A percentile compares a stretch with the other conserved stretches of the same genome.
Evolutionary conservation across 2,888 invertebrate genomes (phyloP).

Genomic region (Invenusta paracnida): DNA sequence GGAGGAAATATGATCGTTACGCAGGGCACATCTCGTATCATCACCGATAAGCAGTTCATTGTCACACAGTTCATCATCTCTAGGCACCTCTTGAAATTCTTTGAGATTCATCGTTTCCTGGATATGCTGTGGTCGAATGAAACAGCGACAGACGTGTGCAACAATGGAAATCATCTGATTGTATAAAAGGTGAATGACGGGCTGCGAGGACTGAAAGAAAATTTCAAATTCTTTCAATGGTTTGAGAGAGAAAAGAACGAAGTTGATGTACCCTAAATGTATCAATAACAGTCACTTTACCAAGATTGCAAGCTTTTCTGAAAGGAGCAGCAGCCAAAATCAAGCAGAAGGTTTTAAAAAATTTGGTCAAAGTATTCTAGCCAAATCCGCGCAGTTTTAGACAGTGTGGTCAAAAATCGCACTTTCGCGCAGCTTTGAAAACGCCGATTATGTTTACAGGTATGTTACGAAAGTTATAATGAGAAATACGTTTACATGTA

Average conservation of each 20-base stretch:
- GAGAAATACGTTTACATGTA: neutral
- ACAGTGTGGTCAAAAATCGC: too few species aligned
- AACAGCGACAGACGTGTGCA: neutral
- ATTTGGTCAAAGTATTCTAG: too few species aligned
- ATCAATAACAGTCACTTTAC: too few species aligned
- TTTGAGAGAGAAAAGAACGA: neutral
- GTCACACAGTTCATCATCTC: neutral
- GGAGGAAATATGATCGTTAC: neutral
- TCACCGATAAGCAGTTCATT: neutral
- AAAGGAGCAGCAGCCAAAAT: too few species aligned
- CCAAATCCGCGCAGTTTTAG: too few species aligned
- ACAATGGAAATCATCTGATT: neutral
- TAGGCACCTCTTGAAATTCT: neutral
- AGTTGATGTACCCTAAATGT: neutral
- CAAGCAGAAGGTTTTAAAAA: too few species aligned
- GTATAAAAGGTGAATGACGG: neutral
- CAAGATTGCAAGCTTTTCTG: too few species aligned
- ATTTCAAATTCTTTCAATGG: neutral
- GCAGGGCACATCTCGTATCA: neutral
- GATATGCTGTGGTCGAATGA: neutral
- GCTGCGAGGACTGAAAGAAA: neutral
- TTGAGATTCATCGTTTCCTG: neutral
- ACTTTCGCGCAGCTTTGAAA: too few species aligned
- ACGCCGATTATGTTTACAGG: neutral
- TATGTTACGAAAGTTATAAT: constrained; percentile 19